Evolutionary conservation across 2,888 invertebrate species (phyloP).

Genomic region (Sepiola atlantica): DNA sequence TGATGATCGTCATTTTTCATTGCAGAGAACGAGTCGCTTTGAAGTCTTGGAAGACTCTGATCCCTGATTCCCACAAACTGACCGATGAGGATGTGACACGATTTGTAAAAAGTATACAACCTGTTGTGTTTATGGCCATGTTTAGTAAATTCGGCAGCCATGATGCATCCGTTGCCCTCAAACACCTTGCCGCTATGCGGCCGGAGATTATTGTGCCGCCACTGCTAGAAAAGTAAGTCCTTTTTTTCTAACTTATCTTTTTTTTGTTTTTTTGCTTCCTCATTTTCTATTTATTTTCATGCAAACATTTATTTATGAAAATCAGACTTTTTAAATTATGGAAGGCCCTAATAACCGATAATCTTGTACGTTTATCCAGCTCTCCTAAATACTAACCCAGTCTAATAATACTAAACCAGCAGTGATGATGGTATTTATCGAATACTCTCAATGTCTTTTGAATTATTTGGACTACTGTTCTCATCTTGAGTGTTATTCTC

Average conservation of each 20-base stretch:
- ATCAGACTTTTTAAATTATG: too few relatives aligned
- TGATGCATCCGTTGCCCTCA: conserved; percentile 82
- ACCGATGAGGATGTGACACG: conserved; percentile 86
- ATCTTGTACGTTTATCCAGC: too few relatives aligned
- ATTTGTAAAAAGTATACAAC: conserved; percentile 85
- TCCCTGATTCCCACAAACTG: conserved; percentile 82
- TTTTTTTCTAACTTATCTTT: not conserved
- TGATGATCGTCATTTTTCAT: conserved; percentile 34
- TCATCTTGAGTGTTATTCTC: too few relatives aligned
- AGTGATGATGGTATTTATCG: too few relatives aligned
- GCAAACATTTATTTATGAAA: too few relatives aligned
- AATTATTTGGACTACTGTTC: too few relatives aligned
- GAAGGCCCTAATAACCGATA: too few relatives aligned
- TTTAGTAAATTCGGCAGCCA: conserved; percentile 82
- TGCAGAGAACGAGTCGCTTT: conserved; percentile 69
- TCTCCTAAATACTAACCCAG: too few relatives aligned
- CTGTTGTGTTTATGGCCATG: conserved; percentile 85
- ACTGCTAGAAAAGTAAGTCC: conserved; percentile 82
- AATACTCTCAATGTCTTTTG: too few relatives aligned
- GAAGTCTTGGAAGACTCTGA: conserved; percentile 81
- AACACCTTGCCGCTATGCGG: conserved; percentile 84
- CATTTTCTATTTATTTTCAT: too few relatives aligned
- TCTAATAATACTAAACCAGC: too few relatives aligned
- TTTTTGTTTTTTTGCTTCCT: too few relatives aligned
- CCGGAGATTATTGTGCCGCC: conserved; percentile 89